These are phyloP conservation scores for Geodia barretti DNA, from an alignment of 37 sponge, comb jelly and placozoan species.

Conservation along the genomic window DNA sequence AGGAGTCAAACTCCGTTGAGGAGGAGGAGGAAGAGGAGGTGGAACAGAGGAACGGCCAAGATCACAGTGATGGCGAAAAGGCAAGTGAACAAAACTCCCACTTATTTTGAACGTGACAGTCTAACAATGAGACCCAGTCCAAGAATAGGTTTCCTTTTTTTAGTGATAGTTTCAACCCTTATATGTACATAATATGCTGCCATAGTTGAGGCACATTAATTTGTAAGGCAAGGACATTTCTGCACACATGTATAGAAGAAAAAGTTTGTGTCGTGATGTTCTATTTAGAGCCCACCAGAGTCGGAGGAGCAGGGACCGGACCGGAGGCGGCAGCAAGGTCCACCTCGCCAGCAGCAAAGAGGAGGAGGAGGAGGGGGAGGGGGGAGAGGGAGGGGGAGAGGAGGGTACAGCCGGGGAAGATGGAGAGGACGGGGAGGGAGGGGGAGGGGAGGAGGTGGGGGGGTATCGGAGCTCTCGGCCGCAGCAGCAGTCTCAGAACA, in stretches of 20 bases:
- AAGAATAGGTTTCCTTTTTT: too few relatives aligned
- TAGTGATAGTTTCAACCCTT: not conserved
- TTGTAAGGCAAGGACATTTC: too few relatives aligned
- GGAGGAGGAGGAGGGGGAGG: conserved; percentile 8
- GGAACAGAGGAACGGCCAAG: not conserved
- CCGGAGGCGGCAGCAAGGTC: conserved; percentile 12
- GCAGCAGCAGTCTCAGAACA: too few relatives aligned
- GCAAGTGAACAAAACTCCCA: not conserved
- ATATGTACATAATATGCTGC: too few relatives aligned
- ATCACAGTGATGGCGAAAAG: not conserved
- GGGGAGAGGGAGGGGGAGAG: not conserved
- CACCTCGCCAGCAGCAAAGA: not conserved
- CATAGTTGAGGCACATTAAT: not conserved
- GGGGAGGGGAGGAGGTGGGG: conserved; percentile 20
- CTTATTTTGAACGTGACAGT: not conserved
- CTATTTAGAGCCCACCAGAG: conserved; percentile 32
- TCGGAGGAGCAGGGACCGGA: conserved; percentile 35
- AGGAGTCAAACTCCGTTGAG: not conserved
- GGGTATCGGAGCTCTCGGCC: not conserved
- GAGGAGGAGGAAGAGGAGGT: conserved; percentile 4
- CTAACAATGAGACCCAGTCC: not conserved
- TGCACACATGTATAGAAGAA: too few relatives aligned
- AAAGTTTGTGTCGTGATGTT: not conserved
- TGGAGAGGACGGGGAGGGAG: not conserved
- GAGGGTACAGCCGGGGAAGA: not conserved